Evolutionary conservation across 2,797 vertebrate genomes (phyloP), one percentile per base, ranked within the genome.

Genomic region (Uromys caudimaculatus): DNA sequence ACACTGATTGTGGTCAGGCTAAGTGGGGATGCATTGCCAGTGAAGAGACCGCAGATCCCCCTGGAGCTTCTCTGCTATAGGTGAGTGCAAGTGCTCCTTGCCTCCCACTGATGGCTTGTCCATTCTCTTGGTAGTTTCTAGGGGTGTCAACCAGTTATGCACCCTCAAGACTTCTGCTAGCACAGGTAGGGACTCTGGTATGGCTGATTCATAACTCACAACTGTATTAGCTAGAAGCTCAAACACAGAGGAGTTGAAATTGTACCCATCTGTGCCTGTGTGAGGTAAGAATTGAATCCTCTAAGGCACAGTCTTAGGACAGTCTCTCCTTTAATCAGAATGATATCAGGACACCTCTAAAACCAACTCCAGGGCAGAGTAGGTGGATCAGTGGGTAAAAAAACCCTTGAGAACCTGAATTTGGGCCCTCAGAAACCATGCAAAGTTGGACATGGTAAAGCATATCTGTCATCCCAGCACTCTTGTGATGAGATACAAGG

Each of bases 91-190:
- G 2, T 99, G 99, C 13, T 99, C 73, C 92, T 99, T 96, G 98
- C 98, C 95, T 98, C 98, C 41, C 97, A 98, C 96, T 98, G 98
- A 97, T 99, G 98, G 98, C 97, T 99, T 23, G 98, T 99, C 94
- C 99, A 98, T 90, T 98, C 98, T 3, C 99, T 99, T 90, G 98
- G 99, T 96, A 98, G 99, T 98, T 98, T 98, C 97, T 99, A 98
- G 94, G 99, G 98, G 75, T 99, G 99, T 54, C 97, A 98, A 19
- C 12, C 98, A 79, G 98, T 98, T 99, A 97, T 98, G 99, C 98
- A 64, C 86, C 11, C 89, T 81, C 11, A 5, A 12, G 9, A 2
- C 0, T 44, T 17, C 44, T 29, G 1, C 32, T 41, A 27, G 64
- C 38, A 0, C 6, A 47, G 44, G 32, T 2, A 17, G 3, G 19